A percentile compares a stretch with the other conserved stretches of the same genome.
phyloP scores from a whole-genome alignment of 2,113 vertebrate species.

The Toxostoma redivivum region DNA sequence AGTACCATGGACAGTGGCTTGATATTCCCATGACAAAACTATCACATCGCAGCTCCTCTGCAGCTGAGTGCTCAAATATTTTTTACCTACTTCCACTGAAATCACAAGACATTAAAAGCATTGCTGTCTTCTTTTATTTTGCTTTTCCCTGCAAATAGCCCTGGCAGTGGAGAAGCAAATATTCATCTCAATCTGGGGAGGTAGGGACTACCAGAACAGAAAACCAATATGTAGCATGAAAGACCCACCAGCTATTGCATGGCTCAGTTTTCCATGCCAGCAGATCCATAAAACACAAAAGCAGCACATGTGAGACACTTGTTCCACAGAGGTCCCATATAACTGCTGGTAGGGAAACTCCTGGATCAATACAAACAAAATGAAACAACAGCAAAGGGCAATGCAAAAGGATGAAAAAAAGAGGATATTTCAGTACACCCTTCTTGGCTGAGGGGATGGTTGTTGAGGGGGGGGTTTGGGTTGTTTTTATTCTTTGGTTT shows the following conservation, averaged over 20 bases:
- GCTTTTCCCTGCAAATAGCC: background rate
- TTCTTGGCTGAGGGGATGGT: background rate
- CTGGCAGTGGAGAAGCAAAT: background rate
- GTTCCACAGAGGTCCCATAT: background rate
- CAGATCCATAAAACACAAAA: background rate
- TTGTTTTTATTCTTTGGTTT: background rate
- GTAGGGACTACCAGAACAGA: background rate
- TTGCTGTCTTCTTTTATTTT: background rate
- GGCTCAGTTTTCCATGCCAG: background rate
- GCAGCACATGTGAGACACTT: background rate
- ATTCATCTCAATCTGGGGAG: background rate
- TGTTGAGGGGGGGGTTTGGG: accelerated
- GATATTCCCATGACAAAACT: background rate
- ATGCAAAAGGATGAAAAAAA: background rate
- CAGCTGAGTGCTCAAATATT: background rate
- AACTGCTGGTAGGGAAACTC: background rate
- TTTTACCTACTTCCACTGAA: background rate
- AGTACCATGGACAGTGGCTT: background rate
- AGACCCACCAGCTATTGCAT: background rate
- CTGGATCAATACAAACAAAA: background rate
- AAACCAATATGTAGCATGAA: background rate
- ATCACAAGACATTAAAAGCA: background rate
- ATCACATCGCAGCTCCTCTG: background rate
- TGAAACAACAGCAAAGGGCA: background rate
- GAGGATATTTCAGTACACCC: background rate